Evolutionary conservation across 2,797 vertebrate species (phyloP).

Genomic region (Oryzias sinensis): DNA sequence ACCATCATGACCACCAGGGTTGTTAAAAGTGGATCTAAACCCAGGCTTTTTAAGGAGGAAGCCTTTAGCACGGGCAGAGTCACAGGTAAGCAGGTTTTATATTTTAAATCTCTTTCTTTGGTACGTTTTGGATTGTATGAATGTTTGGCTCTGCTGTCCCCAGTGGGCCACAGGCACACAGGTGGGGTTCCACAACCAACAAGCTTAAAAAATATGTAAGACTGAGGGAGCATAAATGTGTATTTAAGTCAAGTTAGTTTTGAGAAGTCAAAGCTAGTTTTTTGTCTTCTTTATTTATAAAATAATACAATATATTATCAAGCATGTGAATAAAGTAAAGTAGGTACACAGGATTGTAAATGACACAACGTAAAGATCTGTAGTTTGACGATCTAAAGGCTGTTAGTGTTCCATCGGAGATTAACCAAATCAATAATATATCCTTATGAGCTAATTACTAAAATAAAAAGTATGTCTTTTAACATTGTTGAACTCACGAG

Average conservation of each 20-base stretch:
- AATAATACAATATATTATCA: neutral
- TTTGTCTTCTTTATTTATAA: neutral
- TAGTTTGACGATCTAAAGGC: too few species aligned
- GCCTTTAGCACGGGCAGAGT: slow-evolving; percentile 1
- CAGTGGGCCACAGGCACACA: slow-evolving; percentile 62
- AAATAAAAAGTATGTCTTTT: slow-evolving; percentile 72
- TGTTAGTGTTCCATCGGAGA: slow-evolving; percentile 37
- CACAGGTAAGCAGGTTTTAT: slow-evolving; percentile 29
- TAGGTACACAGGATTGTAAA: neutral
- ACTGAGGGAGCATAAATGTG: neutral
- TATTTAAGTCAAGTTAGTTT: neutral
- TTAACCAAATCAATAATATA: neutral
- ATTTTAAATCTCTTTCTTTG: neutral
- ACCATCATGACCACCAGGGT: slow-evolving; percentile 78
- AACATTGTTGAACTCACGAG: neutral
- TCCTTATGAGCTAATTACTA: too few species aligned
- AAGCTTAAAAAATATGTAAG: slow-evolving; percentile 62
- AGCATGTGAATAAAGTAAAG: neutral
- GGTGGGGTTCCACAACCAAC: slow-evolving; percentile 42
- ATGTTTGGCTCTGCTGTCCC: slow-evolving; percentile 13
- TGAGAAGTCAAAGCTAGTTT: too few species aligned
- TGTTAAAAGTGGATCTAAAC: slow-evolving; percentile 76
- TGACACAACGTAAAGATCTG: too few species aligned
- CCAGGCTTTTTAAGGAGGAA: slow-evolving; percentile 79
- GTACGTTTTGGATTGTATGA: neutral